These are phyloP conservation scores for Ischnura elegans DNA, from an alignment of 2,888 invertebrate species.

Conservation along the genomic window DNA sequence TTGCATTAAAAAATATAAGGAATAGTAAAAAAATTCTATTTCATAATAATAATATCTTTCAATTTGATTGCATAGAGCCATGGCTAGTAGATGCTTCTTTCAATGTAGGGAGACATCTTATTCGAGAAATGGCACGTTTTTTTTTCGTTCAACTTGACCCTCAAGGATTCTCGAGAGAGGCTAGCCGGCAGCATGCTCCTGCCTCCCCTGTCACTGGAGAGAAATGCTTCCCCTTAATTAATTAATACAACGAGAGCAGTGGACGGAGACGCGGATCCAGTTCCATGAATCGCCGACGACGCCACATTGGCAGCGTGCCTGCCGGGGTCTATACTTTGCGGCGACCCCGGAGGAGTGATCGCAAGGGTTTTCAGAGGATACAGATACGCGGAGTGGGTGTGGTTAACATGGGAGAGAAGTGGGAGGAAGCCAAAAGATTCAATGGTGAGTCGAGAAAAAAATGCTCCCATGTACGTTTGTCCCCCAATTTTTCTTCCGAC, in stretches of 20 bases:
- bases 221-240: neutral
- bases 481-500: too few species aligned
- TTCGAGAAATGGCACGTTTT: too few species aligned
- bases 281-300: neutral
- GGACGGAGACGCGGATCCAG: neutral
- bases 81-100: too few species aligned
- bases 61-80: too few species aligned
- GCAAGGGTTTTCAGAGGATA: neutral
- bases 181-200: neutral
- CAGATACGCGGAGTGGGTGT: neutral
- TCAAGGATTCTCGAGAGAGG: neutral
- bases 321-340: neutral
- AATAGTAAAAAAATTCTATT: too few species aligned
- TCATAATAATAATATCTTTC: too few species aligned
- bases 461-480: neutral
- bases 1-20: too few species aligned
- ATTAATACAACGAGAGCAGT: neutral
- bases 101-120: too few species aligned
- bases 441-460: neutral
- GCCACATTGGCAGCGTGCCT: neutral
- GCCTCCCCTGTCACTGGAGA: neutral
- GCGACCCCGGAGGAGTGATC: neutral
- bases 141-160: neutral
- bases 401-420: neutral
- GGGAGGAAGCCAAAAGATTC: too few species aligned